Evolutionary conservation across 2,888 invertebrate genomes (phyloP), one percentile per base, ranked within the genome.

Genomic region (Netelia fuscicornis): DNA sequence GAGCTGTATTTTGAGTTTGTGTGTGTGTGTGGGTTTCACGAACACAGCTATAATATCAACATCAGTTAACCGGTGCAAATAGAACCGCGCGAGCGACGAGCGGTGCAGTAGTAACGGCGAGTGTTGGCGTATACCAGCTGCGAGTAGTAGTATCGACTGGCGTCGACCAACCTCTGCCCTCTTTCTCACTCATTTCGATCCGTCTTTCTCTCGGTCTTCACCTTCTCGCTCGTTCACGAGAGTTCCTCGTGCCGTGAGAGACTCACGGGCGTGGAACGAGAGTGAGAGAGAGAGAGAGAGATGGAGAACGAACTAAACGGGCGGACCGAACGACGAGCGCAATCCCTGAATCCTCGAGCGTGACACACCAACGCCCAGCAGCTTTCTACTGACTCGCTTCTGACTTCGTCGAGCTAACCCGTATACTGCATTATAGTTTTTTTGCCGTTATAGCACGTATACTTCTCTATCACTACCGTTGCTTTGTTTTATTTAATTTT

Each of bases 311-410:
- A 78, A 42, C 13, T 20, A 62, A 74, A 74, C 74, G 20, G 71
- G 62, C 68, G 81, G 72, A 85, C 65, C 68, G 72, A 81, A 83
- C 87, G 87, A 87, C 86, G 87, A 87, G 81, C 87, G 88, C 88
- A 88, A 89, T 89, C 87, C 88, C 88, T 89, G 89, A 88, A 89
- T 88, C 89, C 87, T 85, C 89, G 77, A 86, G 86, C 86, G 84
- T 86, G 85, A 86, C 85, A 78, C 83, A 86, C 75, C 81, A 83
- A 86, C 85, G 85, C 86, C 86, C 85, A 80, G 72, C 81, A 85
- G 86, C 86, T 86, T 86, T 86, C 86, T 86, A 85, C 85, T 68
- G 68, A 13, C 71, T 75, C 42, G 70, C 62, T 81, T 60, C 20
- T 62, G 60, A 13, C 72, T 44, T 70, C 70, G 20, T 62, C 72